Base-by-base conservation (phyloP, 2,113 vertebrate genomes). In the Azemiops feae region DNA sequence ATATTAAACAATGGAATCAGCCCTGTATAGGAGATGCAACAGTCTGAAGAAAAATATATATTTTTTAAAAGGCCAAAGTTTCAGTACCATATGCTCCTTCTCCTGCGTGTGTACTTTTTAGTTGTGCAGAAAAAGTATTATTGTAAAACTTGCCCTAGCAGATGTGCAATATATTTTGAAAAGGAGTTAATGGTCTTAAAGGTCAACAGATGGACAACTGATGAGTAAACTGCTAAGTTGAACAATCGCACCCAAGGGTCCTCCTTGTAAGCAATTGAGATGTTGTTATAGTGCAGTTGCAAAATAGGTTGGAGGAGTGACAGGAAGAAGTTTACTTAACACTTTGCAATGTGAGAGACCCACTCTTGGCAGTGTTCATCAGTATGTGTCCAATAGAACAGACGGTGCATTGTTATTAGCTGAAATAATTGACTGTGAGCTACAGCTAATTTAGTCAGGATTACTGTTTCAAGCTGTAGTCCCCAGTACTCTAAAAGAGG, bases 1-100 rank as follows among this genome's bases (percentile, higher is more conserved):
- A 50, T 86, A 39, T 0, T 0, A 9, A 85, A 53, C 0, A 74
- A 54, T 0, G 0, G 1, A 86, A 88, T 0, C 0, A 88, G 11
- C 16, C 1, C 89, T 85, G 34, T 87, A 18, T 89, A 45, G 89
- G 3, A 87, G 54, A 4, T 58, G 25, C n/a, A 12, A 52, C 86
- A 60, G 34, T 25, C 52, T 57, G 91, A 54, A 81, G 88, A 85
- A 55, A 45, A 45, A 74, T 1, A 55, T 23, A n/a, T n/a, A n/a
- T 34, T 39, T 7, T 45, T 43, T 58, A 81, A 94, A 45, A 10
- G 85, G 60, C 89, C 87, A 94, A 93, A 91, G 58, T 11, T 39
- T 30, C 10, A 91, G 25, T 86, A 81, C 55, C 92, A 91, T 88
- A 89, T 95, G 87, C 50, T 92, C 47, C 14, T 93, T 92, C 57